phyloP scores from a whole-genome alignment of 1,140 invertebrate species.

The Centruroides vittatus region DNA sequence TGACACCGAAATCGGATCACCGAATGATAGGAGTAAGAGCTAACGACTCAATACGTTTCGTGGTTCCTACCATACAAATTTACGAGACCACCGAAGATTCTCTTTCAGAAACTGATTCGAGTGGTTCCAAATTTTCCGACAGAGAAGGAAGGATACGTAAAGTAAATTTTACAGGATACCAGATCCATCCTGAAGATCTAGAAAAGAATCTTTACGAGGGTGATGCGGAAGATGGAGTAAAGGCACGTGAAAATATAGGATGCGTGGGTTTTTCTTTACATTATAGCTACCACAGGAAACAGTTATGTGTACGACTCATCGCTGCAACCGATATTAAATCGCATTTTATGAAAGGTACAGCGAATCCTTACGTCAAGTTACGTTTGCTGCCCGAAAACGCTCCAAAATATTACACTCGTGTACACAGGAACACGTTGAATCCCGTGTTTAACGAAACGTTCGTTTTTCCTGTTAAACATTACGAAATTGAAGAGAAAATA shows the following conservation, averaged over 20 bases:
- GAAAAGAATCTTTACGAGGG: constrained; percentile 9
- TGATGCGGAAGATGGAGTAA: background rate
- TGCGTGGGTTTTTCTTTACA: constrained; percentile 14
- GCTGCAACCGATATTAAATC: constrained; percentile 15
- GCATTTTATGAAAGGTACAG: constrained; percentile 8
- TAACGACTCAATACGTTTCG: constrained; percentile 15
- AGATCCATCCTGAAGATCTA: constrained; percentile 11
- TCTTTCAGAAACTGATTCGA: constrained; percentile 13
- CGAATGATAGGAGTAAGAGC: constrained; percentile 12
- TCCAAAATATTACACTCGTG: constrained; percentile 18
- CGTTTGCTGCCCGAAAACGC: constrained; percentile 15
- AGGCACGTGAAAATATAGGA: constrained; percentile 2
- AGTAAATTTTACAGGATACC: background rate
- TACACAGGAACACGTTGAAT: constrained; percentile 23
- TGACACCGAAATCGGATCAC: constrained; percentile 8
- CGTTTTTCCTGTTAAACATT: constrained; percentile 19
- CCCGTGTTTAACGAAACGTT: constrained; percentile 26
- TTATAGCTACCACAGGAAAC: constrained; percentile 11
- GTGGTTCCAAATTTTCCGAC: constrained; percentile 6
- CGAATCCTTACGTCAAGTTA: constrained; percentile 19
- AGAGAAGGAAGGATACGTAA: background rate
- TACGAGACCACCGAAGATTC: constrained; percentile 12
- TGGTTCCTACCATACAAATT: constrained; percentile 14
- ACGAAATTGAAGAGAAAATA: constrained; percentile 20
- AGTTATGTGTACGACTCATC: constrained; percentile 14